These are phyloP conservation scores for Pseudoips prasinana DNA, from an alignment of 2,888 invertebrate species.

Conservation along the genomic window DNA sequence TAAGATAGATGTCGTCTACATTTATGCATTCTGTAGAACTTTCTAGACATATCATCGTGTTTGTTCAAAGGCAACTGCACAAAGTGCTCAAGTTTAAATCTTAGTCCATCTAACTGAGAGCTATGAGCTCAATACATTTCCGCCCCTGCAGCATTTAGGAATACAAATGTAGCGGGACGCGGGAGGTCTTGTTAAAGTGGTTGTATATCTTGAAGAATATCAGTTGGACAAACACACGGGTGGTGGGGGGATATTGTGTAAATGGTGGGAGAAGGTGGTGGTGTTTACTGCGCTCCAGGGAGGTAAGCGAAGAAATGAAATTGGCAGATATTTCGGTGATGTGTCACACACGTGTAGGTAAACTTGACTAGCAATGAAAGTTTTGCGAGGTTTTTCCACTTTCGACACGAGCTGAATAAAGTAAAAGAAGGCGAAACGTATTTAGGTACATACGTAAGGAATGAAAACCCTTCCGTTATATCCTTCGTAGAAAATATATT, in stretches of 20 bases:
- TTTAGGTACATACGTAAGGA: slow-evolving; percentile 45
- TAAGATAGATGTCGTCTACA: too few relatives aligned
- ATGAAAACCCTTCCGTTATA: slow-evolving; percentile 37
- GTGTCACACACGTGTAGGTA: slow-evolving; percentile 71
- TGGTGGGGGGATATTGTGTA: slow-evolving; percentile 36
- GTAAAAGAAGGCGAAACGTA: slow-evolving; percentile 52
- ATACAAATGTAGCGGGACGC: slow-evolving; percentile 28
- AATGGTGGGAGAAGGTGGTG: slow-evolving; percentile 48
- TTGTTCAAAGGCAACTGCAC: slow-evolving; percentile 58
- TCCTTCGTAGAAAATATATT: slow-evolving; percentile 47
- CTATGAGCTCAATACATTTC: slow-evolving; percentile 39
- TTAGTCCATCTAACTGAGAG: slow-evolving; percentile 42
- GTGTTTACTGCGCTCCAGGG: slow-evolving; percentile 77
- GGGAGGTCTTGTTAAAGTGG: slow-evolving; percentile 48
- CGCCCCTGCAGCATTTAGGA: slow-evolving; percentile 22
- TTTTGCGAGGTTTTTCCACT: slow-evolving; percentile 72
- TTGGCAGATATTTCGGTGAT: slow-evolving; percentile 77
- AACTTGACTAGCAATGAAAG: slow-evolving; percentile 66
- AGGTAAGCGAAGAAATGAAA: slow-evolving; percentile 75
- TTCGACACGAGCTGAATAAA: slow-evolving; percentile 66
- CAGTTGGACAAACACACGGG: slow-evolving; percentile 67
- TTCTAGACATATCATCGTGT: slow-evolving; percentile 67
- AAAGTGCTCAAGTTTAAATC: slow-evolving; percentile 55
- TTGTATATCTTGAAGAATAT: slow-evolving; percentile 68
- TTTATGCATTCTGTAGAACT: slow-evolving; percentile 57